Percentiles rank a stretch among this genome's conserved stretches.
phyloP scores from a whole-genome alignment of 2,113 vertebrate genomes.

The Tretioscincus oriximinensis region DNA sequence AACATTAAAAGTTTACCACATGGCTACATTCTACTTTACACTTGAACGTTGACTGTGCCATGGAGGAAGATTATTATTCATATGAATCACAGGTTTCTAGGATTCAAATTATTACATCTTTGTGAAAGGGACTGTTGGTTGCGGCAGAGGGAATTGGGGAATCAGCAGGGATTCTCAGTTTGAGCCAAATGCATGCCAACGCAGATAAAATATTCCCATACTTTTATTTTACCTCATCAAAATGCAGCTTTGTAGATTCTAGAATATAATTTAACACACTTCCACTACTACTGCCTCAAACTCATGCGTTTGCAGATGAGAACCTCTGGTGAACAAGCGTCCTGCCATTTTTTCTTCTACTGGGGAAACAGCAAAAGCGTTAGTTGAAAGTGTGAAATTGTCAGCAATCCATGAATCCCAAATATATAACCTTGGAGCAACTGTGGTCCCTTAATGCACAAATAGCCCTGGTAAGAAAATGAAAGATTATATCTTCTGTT shows the following conservation, averaged over 20 bases:
- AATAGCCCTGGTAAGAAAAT: background rate
- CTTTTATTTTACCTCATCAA: constrained; percentile 11
- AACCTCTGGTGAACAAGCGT: background rate
- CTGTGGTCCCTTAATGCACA: background rate
- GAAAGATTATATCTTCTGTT: background rate
- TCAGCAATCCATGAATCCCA: background rate
- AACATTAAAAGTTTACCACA: background rate
- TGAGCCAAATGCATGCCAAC: constrained; percentile 25
- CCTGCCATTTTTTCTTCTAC: too few relatives aligned
- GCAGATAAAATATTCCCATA: background rate
- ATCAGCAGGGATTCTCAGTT: constrained; percentile 30
- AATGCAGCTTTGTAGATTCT: constrained; percentile 12
- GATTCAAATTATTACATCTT: constrained; percentile 51
- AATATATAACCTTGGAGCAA: background rate
- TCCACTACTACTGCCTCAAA: background rate
- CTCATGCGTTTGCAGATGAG: background rate
- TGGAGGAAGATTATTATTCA: constrained; percentile 56
- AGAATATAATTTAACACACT: background rate
- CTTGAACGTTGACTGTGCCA: constrained; percentile 60
- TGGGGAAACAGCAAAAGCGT: background rate
- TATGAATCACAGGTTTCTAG: constrained; percentile 56
- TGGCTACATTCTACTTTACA: constrained; percentile 16
- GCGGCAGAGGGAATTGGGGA: background rate
- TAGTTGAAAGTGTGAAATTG: background rate
- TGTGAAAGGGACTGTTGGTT: constrained; percentile 49